These are phyloP conservation scores for Malurus cyaneus DNA, from an alignment of 2,113 vertebrate genomes.

Conservation along the genomic window DNA sequence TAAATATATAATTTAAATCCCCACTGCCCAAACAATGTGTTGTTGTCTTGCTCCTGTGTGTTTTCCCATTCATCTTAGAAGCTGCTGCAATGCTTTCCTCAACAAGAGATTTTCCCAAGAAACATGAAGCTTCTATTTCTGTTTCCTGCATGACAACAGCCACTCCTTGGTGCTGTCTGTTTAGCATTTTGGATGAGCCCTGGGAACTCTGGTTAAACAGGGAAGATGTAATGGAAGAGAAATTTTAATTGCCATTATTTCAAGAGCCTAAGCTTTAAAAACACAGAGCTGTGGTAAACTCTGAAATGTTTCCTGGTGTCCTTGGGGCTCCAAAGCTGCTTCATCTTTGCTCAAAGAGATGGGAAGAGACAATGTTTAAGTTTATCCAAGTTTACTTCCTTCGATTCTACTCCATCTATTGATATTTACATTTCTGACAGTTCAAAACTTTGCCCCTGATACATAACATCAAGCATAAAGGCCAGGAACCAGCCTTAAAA, in stretches of 20 bases:
- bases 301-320: background rate
- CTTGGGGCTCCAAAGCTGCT: background rate
- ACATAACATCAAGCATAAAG: background rate
- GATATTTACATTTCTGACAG: background rate
- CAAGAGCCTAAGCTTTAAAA: background rate
- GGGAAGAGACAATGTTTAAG: background rate
- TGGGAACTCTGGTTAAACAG: background rate
- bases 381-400: background rate
- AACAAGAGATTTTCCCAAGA: background rate
- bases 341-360: background rate
- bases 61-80: background rate
- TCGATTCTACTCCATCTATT: background rate
- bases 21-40: background rate
- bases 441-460: background rate
- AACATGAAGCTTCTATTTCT: background rate
- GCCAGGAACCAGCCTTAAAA: background rate
- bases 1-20: background rate
- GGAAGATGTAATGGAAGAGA: slow-evolving; percentile 2
- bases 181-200: background rate
- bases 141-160: background rate
- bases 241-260: background rate
- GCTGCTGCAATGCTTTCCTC: background rate
- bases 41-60: background rate
- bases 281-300: background rate
- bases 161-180: background rate